phyloP scores from a whole-genome alignment of 2,888 invertebrate species.

The Metacarcinus magister region DNA sequence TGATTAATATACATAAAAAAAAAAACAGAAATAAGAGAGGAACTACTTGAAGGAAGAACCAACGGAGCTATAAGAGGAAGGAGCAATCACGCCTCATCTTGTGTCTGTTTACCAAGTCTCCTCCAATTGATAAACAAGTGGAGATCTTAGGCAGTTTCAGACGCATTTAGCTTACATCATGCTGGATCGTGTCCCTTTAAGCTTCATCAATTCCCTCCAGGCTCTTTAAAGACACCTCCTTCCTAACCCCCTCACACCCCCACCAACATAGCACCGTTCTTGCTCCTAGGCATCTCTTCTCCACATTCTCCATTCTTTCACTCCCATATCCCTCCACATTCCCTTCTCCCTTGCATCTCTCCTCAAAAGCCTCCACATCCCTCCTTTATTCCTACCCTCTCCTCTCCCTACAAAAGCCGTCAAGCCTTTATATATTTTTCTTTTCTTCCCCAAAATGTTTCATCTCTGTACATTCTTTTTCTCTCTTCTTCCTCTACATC shows the following conservation, averaged over 20 bases:
- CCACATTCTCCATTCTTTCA: background rate
- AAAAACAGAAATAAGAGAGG: background rate
- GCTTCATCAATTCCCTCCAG: background rate
- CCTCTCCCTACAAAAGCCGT: background rate
- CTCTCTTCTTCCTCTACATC: background rate
- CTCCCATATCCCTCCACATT: no score
- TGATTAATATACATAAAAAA: background rate
- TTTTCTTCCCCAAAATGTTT: background rate
- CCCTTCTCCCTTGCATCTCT: background rate
- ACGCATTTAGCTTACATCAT: background rate
- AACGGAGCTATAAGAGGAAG: background rate
- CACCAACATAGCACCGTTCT: background rate
- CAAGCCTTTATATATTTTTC: background rate
- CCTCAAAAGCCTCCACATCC: background rate
- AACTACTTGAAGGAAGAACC: background rate
- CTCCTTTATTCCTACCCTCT: background rate
- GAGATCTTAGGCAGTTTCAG: background rate
- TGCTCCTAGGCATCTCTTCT: background rate
- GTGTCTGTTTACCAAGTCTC: background rate
- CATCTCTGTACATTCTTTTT: background rate
- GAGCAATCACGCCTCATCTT: background rate
- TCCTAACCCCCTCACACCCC: background rate
- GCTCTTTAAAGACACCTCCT: background rate
- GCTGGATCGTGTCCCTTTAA: conserved; percentile 36
- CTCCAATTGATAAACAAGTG: background rate